phyloP scores from a whole-genome alignment of 2,797 vertebrate species.

The Rallus crepitans region DNA sequence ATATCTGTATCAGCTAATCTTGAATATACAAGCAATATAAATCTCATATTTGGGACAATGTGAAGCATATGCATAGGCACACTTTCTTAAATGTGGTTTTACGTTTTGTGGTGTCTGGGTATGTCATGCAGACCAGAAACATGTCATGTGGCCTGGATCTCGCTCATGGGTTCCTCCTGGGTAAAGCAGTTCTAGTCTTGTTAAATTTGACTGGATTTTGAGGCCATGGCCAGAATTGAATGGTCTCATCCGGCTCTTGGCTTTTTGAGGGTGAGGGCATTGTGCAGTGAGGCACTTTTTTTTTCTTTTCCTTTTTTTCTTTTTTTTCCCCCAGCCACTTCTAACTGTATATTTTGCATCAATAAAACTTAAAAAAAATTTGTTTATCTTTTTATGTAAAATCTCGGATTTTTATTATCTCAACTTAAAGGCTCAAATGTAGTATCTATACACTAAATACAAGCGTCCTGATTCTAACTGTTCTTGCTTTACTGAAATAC shows the following conservation, averaged over 20 bases:
- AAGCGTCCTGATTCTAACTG: neutral
- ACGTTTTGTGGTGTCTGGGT: neutral
- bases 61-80: neutral
- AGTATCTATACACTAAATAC: neutral
- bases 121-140: neutral
- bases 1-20: neutral
- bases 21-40: neutral
- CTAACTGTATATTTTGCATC: neutral
- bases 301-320: neutral
- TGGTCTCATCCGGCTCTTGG: neutral
- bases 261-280: neutral
- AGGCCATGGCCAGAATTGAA: neutral
- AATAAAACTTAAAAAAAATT: neutral
- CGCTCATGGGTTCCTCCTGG: neutral
- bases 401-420: neutral
- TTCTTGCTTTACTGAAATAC: neutral
- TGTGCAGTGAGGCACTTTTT: neutral
- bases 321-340: neutral
- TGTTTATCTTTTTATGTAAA: neutral
- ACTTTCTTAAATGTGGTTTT: neutral
- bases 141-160: accelerated
- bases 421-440: neutral
- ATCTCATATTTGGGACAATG: neutral
- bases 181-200: neutral
- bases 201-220: neutral